A percentile compares a stretch with the other conserved stretches of the same genome.
Evolutionary conservation across 1,140 invertebrate genomes (phyloP).

Genomic region (Triops longicaudatus): DNA sequence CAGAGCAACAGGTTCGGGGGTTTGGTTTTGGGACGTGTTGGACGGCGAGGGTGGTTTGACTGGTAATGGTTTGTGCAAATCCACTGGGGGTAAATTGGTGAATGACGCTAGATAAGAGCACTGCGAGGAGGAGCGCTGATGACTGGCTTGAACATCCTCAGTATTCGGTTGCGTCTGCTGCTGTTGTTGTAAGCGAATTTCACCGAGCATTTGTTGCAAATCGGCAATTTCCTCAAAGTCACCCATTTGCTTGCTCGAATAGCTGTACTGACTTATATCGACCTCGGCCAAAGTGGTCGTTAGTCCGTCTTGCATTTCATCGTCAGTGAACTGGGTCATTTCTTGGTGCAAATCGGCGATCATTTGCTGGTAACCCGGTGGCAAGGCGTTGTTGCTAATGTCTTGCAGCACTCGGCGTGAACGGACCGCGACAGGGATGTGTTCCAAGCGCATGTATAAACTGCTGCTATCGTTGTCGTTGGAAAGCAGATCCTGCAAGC

Average conservation of each 20-base stretch:
- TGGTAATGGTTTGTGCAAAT: slow-evolving; percentile 24
- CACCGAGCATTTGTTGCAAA: slow-evolving; percentile 1
- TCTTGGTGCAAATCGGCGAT: slow-evolving; percentile 24
- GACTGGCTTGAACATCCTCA: not conserved
- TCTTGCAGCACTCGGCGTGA: slow-evolving; percentile 20
- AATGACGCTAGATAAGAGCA: slow-evolving; percentile 10
- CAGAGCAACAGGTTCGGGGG: not conserved
- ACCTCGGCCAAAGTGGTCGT: slow-evolving; percentile 20
- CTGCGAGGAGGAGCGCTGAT: not conserved
- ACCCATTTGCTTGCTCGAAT: not conserved
- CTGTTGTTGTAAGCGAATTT: slow-evolving; percentile 13
- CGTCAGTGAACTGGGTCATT: slow-evolving; percentile 25
- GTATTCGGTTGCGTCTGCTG: not conserved
- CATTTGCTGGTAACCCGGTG: slow-evolving; percentile 18
- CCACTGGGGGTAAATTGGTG: slow-evolving; percentile 23
- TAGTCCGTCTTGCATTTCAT: not conserved
- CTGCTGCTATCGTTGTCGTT: slow-evolving; percentile 20
- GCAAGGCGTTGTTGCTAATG: slow-evolving; percentile 20
- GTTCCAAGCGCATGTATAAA: slow-evolving; percentile 26
- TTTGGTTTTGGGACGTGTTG: not conserved
- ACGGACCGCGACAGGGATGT: slow-evolving; percentile 22
- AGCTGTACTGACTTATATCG: slow-evolving; percentile 15
- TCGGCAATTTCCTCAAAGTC: not conserved
- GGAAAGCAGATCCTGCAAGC: not conserved
- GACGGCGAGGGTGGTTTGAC: slow-evolving; percentile 20